phyloP scores from a whole-genome alignment of 2,888 invertebrate genomes.

The Petrolisthes cinctipes region DNA sequence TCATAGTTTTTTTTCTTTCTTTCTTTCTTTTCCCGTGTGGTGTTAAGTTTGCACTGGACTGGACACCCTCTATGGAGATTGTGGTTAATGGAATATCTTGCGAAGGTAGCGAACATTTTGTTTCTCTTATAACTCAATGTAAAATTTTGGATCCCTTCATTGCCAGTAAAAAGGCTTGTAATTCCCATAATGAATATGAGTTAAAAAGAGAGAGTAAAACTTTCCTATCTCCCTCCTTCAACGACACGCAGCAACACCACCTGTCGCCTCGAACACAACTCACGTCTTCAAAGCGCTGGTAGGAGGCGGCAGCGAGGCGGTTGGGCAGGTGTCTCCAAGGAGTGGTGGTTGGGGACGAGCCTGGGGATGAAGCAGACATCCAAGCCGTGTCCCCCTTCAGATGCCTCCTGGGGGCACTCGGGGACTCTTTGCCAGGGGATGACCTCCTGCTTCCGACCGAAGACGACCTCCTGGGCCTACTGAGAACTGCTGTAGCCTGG shows the following conservation, averaged over 20 bases:
- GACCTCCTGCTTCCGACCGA: too few relatives aligned
- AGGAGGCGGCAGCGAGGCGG: constrained; percentile 19
- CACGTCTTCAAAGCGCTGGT: constrained; percentile 34
- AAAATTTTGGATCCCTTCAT: too few relatives aligned
- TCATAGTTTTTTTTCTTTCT: not conserved
- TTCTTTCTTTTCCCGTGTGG: not conserved
- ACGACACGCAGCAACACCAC: not conserved
- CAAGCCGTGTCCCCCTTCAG: constrained; percentile 28
- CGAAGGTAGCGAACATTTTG: too few relatives aligned
- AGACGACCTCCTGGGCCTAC: too few relatives aligned
- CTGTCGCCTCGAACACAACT: not conserved
- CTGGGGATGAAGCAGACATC: not conserved
- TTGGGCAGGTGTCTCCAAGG: constrained; percentile 26
- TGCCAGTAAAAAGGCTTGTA: too few relatives aligned
- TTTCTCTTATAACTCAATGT: too few relatives aligned
- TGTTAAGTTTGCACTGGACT: too few relatives aligned
- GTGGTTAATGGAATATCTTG: too few relatives aligned
- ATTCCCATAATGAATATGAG: too few relatives aligned
- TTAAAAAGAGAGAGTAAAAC: too few relatives aligned
- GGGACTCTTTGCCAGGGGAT: not conserved
- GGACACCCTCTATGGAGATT: too few relatives aligned
- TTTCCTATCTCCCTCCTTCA: not conserved
- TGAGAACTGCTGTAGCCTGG: too few relatives aligned
- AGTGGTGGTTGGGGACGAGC: constrained; percentile 19
- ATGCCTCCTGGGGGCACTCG: constrained; percentile 13